Evolutionary conservation across 2,113 vertebrate genomes (phyloP).

Genomic region (Ondatra zibethicus): DNA sequence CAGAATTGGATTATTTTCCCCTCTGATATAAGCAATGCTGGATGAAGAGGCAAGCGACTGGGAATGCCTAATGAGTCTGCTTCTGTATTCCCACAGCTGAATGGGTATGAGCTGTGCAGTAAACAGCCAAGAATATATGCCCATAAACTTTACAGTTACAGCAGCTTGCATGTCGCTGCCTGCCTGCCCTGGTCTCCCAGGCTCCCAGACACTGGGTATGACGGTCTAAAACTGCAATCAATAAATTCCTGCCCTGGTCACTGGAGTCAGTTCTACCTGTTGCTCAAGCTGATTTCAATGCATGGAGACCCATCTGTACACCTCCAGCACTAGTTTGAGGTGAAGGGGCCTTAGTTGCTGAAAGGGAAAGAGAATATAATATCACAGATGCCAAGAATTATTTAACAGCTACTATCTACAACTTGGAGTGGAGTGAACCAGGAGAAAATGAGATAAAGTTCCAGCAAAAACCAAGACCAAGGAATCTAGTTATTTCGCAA

Average conservation of each 20-base stretch:
- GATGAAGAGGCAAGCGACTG: background rate
- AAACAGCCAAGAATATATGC: background rate
- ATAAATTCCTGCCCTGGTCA: background rate
- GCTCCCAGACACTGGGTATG: background rate
- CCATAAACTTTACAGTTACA: background rate
- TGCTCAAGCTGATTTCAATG: background rate
- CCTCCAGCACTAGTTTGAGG: background rate
- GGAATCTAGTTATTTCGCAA: background rate
- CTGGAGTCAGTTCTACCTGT: background rate
- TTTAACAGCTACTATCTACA: background rate
- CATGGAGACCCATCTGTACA: background rate
- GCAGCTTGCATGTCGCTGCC: background rate
- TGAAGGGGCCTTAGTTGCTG: background rate
- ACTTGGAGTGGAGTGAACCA: background rate
- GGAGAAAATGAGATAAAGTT: background rate
- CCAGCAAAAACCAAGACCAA: background rate
- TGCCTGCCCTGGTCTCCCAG: background rate
- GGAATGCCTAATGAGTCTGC: background rate
- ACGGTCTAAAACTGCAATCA: background rate
- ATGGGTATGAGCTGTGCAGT: background rate
- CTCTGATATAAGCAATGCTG: background rate
- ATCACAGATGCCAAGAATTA: constrained; percentile 9
- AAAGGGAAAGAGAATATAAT: constrained; percentile 15
- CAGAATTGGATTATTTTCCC: background rate
- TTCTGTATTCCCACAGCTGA: background rate